Evolutionary conservation across 2,797 vertebrate species (phyloP), one percentile per base, ranked within the genome.

Genomic region (Scomberomorus guttatus): DNA sequence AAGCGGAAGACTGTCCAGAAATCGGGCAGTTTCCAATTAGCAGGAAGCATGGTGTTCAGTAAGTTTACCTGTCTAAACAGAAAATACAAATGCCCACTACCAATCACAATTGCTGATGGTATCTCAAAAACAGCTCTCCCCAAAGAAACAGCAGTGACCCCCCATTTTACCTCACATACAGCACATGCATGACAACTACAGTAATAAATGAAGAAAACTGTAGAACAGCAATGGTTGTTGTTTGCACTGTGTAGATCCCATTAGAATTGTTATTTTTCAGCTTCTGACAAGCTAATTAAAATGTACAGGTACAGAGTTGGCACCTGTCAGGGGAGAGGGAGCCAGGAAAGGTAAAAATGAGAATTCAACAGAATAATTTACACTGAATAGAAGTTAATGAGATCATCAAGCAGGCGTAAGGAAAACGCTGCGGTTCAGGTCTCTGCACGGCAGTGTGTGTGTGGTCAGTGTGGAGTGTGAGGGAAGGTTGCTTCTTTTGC

Each of bases 281-380:
- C 85, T 79, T 89, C 88, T 91, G 91, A 93, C 82, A 90, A 90
- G 80, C 90, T 94, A 94, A 95, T 94, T 95, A 95, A 94, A 95
- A 91, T 80, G 81, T 89, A 86, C 87, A 94, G 93, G 90, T 93
- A 90, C 27, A 84, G 77, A 80, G 87, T 48, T 84, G 82, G 84
- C 89, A 75, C 57, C 83, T 91, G 89, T 93, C 90, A 88, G 81
- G 75, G 83, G 84, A 90, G 75, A 90, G 73, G 62, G 79, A 86
- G 67, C 77, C 52, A 78, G 78, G 78, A 69, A 82, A 90, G 44
- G 56, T 79, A 72, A 83, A 84, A 87, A 85, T 62, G 25, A 78
- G 66, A 86, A 78, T 81, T 63, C 77, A 86, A 86, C 76, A 54
- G 75, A 88, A 86, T 80, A 74, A 90, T 91, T 87, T 86, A 81